These are phyloP conservation scores for Epistrophe grossulariae DNA, from an alignment of 2,888 invertebrate species.

Conservation along the genomic window DNA sequence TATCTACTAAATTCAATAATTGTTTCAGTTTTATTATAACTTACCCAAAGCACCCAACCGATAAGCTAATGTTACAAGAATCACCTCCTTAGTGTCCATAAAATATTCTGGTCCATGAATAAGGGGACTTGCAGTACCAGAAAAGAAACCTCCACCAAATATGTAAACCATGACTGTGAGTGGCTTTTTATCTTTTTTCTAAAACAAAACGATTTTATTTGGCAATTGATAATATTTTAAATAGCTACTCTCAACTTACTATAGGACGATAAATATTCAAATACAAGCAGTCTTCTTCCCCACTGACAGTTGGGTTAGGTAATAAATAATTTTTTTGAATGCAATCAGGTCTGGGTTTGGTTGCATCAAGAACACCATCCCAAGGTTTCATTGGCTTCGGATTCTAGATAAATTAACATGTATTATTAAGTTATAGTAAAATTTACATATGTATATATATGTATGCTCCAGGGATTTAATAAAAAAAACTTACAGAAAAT, in stretches of 20 bases:
- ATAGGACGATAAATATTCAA: slow-evolving; percentile 84
- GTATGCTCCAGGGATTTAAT: not conserved
- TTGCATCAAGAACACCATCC: slow-evolving; percentile 79
- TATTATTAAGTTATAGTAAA: not conserved
- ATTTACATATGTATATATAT: not conserved
- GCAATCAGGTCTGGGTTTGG: slow-evolving; percentile 81
- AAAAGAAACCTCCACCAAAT: slow-evolving; percentile 85
- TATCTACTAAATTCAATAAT: too few relatives aligned
- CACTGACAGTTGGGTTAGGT: slow-evolving; percentile 78
- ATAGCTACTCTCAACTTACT: slow-evolving; percentile 55
- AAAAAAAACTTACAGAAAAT: slow-evolving; percentile 79
- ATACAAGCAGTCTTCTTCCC: slow-evolving; percentile 85
- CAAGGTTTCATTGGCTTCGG: slow-evolving; percentile 78
- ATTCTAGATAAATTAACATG: slow-evolving; percentile 77
- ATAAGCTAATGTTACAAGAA: slow-evolving; percentile 84
- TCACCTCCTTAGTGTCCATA: slow-evolving; percentile 84
- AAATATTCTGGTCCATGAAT: slow-evolving; percentile 85
- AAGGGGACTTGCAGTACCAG: slow-evolving; percentile 83
- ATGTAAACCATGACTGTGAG: slow-evolving; percentile 85
- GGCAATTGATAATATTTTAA: not conserved
- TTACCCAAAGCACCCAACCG: slow-evolving; percentile 82
- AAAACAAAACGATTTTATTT: not conserved
- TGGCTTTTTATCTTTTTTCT: slow-evolving; percentile 49
- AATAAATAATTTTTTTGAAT: slow-evolving; percentile 84
- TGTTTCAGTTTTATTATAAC: not conserved